These are phyloP conservation scores for Anthopleura xanthogrammica DNA, from an alignment of 92 coral and sea anemone species.

Conservation along the genomic window DNA sequence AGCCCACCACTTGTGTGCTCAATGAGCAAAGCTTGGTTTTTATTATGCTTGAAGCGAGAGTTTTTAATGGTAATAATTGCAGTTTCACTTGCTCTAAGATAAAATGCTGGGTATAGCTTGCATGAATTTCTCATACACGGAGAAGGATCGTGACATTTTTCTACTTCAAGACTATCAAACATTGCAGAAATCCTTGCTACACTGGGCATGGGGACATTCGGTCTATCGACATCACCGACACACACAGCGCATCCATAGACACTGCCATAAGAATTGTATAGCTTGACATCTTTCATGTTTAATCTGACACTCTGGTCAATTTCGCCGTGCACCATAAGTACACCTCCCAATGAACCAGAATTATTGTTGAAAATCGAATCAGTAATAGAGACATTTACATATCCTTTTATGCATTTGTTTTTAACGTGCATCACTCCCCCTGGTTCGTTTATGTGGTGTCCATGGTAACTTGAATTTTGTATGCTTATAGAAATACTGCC, in stretches of 20 bases:
- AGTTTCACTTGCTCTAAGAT: neutral
- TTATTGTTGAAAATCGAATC: neutral
- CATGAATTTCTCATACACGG: neutral
- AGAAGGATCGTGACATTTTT: neutral
- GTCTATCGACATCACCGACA: neutral
- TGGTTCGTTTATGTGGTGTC: neutral
- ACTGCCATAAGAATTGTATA: neutral
- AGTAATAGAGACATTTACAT: neutral
- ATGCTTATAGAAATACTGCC: neutral
- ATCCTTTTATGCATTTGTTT: neutral
- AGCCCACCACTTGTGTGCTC: neutral
- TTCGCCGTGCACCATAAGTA: neutral
- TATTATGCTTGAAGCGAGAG: neutral
- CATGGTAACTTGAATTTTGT: neutral
- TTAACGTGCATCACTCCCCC: neutral
- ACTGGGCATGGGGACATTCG: no score
- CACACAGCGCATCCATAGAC: neutral
- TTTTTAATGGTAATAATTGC: neutral
- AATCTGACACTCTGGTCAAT: neutral
- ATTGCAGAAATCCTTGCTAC: neutral
- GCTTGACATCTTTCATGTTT: neutral
- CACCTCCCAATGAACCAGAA: conserved; percentile 3
- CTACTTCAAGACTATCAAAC: neutral
- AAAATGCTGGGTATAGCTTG: neutral
- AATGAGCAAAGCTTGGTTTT: neutral